Evolutionary conservation across 1,140 invertebrate genomes (phyloP).

Genomic region (Heliconius hewitsoni): DNA sequence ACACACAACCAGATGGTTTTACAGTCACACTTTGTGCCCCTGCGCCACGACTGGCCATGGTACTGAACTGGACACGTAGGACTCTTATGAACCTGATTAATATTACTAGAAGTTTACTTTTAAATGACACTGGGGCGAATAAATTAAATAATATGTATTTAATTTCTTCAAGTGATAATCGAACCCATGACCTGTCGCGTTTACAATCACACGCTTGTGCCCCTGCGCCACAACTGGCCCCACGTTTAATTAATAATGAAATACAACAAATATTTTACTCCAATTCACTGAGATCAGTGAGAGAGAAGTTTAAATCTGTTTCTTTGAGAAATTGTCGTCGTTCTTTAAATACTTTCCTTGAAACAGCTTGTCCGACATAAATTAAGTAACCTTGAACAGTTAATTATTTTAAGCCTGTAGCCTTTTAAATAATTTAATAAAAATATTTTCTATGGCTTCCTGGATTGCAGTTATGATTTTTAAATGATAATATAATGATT

Average conservation of each 20-base stretch:
- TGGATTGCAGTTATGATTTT: too few species aligned
- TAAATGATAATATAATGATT: too few species aligned
- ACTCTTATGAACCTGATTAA: not conserved
- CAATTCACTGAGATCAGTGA: not conserved
- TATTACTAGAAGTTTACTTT: not conserved
- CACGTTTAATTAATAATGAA: too few species aligned
- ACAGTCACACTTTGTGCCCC: too few species aligned
- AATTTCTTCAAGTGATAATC: not conserved
- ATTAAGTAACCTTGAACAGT: not conserved
- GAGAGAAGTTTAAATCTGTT: not conserved
- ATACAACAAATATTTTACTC: not conserved
- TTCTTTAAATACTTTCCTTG: not conserved
- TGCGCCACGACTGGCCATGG: too few species aligned
- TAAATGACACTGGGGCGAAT: not conserved
- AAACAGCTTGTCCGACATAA: not conserved
- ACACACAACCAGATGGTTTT: too few species aligned
- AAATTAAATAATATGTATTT: not conserved
- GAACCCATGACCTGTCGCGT: not conserved
- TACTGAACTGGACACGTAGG: too few species aligned
- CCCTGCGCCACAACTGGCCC: too few species aligned
- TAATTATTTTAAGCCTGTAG: not conserved
- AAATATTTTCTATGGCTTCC: not conserved
- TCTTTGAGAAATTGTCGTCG: not conserved
- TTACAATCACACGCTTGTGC: too few species aligned
- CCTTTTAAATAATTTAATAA: not conserved